phyloP scores from a whole-genome alignment of 1,140 invertebrate genomes.

The Kradibia gibbosae region DNA sequence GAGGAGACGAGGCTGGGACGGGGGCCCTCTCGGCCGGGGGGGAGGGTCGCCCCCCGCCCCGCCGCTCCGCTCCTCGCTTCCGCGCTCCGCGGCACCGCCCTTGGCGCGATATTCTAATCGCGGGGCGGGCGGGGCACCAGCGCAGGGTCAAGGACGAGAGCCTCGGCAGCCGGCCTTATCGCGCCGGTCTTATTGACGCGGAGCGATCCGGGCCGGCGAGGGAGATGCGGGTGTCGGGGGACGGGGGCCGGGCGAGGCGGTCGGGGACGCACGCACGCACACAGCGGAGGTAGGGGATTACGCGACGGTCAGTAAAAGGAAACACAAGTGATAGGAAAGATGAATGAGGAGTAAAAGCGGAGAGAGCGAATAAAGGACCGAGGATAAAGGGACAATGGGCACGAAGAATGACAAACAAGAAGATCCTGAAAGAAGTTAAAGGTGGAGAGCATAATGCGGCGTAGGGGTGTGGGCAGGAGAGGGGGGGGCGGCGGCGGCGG shows the following conservation, averaged over 20 bases:
- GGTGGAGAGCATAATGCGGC: not conserved
- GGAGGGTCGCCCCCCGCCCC: too few species aligned
- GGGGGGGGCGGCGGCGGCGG: too few species aligned
- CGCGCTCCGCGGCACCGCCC: too few species aligned
- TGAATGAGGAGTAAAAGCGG: slow-evolving; percentile 11
- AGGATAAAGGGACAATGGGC: not conserved
- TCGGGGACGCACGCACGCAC: not conserved
- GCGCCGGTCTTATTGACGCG: too few species aligned
- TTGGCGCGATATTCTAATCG: too few species aligned
- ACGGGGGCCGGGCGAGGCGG: not conserved
- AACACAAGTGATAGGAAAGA: slow-evolving; percentile 30
- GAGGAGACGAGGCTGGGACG: slow-evolving; percentile 55
- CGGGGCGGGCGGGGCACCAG: too few species aligned
- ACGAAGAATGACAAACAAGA: slow-evolving; percentile 19
- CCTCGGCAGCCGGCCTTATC: too few species aligned
- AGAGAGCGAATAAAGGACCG: not conserved
- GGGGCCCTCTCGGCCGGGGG: not conserved
- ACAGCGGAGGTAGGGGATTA: not conserved
- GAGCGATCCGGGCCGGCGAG: too few species aligned
- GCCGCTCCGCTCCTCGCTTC: not conserved
- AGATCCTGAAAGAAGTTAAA: not conserved
- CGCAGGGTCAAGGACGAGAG: too few species aligned
- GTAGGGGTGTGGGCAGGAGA: slow-evolving; percentile 30
- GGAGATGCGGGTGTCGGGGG: not conserved
- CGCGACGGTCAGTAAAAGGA: slow-evolving; percentile 13